Conservation (phyloP, 2,113 vertebrate species). For the Dipodomys spectabilis region DNA sequence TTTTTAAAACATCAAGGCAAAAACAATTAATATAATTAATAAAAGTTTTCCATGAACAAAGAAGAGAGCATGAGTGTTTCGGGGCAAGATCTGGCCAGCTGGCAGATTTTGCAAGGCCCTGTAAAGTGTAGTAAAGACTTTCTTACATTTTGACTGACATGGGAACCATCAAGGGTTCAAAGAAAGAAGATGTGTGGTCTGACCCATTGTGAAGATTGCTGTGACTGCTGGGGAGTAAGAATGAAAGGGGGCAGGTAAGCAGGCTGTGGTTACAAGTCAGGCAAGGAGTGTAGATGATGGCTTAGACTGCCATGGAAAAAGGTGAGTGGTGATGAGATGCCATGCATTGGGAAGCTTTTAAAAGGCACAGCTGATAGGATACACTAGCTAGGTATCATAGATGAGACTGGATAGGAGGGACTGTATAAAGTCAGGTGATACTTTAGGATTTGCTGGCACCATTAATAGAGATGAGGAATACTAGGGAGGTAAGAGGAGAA, state of each 20-base stretch:
- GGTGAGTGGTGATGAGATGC: too few species aligned
- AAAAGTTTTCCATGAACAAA: not conserved
- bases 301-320: not conserved
- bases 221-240: not conserved
- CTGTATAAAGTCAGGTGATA: not conserved
- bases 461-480: not conserved
- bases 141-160: not conserved
- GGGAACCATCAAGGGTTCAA: not conserved
- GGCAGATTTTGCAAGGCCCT: not conserved
- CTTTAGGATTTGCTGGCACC: slow-evolving; percentile 41
- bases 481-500: not conserved
- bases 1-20: not conserved
- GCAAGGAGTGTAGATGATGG: too few species aligned
- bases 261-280: not conserved
- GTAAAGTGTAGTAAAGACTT: not conserved
- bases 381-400: not conserved
- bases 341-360: not conserved
- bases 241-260: not conserved
- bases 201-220: not conserved
- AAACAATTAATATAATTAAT: not conserved
- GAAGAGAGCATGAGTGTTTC: not conserved
- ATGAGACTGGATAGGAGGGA: not conserved
- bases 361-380: not conserved
- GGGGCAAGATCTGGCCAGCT: not conserved
- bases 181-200: not conserved